phyloP scores from a whole-genome alignment of 30 jellyfish, hydroid and myxozoan genomes.

The Phacellophora camtschatica region DNA sequence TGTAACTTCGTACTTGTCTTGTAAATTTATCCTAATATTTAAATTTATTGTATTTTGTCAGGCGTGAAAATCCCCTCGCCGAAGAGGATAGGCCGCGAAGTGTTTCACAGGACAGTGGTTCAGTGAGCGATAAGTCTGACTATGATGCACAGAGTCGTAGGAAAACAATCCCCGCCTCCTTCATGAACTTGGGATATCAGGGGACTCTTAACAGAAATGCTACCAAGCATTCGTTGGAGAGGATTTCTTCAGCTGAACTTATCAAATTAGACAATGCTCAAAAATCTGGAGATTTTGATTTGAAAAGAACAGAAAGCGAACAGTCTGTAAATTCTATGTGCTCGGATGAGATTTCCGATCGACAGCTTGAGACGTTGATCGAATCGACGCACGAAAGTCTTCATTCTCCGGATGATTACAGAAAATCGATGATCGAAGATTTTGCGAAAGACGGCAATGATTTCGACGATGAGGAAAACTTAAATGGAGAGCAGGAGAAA shows the following conservation, averaged over 20 bases:
- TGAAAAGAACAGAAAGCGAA: slow-evolving; percentile 45
- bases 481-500: background rate
- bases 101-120: slow-evolving; percentile 36
- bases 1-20: no score
- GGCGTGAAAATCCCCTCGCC: slow-evolving; percentile 55
- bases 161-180: slow-evolving; percentile 53
- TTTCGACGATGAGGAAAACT: background rate
- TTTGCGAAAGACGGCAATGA: background rate
- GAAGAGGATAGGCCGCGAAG: slow-evolving; percentile 31
- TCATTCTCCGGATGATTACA: slow-evolving; percentile 17
- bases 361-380: slow-evolving; percentile 49
- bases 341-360: slow-evolving; percentile 54
- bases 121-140: slow-evolving; percentile 12
- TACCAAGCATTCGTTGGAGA: background rate
- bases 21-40: background rate
- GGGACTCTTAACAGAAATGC: slow-evolving; percentile 10
- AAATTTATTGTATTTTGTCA: background rate
- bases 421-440: background rate
- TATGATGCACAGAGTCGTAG: slow-evolving; percentile 17
- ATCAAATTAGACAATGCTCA: background rate
- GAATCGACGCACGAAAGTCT: slow-evolving; percentile 41
- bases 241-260: background rate
- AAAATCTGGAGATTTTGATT: background rate
- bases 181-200: slow-evolving; percentile 44
- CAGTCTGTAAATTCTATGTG: slow-evolving; percentile 63